Conservation (phyloP, 2,888 invertebrate species). For the Eilema depressum region DNA sequence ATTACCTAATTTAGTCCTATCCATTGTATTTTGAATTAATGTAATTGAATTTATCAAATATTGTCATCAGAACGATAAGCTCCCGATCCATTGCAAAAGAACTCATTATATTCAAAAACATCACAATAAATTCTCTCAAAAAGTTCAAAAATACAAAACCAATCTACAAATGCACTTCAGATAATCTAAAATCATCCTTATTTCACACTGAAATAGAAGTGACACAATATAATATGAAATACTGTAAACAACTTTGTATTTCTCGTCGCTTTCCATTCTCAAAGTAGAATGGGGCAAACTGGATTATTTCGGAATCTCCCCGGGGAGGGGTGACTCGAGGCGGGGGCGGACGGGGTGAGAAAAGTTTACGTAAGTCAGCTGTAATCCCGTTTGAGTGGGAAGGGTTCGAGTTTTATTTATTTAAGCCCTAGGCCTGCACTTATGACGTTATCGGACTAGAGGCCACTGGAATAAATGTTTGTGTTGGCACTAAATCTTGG, state of each 20-base stretch:
- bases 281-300: slow-evolving; percentile 71
- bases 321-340: slow-evolving; percentile 36
- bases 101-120: slow-evolving; percentile 49
- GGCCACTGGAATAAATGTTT: slow-evolving; percentile 11
- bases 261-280: slow-evolving; percentile 61
- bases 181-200: slow-evolving; percentile 33
- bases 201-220: slow-evolving; percentile 31
- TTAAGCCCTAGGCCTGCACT: slow-evolving; percentile 38
- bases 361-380: slow-evolving; percentile 71
- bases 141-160: slow-evolving; percentile 26
- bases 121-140: slow-evolving; percentile 31
- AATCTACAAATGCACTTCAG: slow-evolving; percentile 10
- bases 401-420: slow-evolving; percentile 50
- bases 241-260: slow-evolving; percentile 37
- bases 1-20: too few species aligned
- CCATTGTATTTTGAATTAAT: neutral
- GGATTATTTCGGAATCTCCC: slow-evolving; percentile 76
- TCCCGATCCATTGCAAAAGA: slow-evolving; percentile 27
- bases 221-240: slow-evolving; percentile 22
- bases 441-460: slow-evolving; percentile 23
- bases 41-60: neutral
- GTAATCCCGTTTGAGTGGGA: slow-evolving; percentile 72
- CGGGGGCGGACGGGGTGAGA: slow-evolving; percentile 43
- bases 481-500: neutral
- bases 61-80: neutral